A percentile compares a stretch with the other conserved stretches of the same genome.
Evolutionary conservation across 37 sponge, comb jelly and placozoan species (phyloP).

Genomic region (Diacarnus erythraeanus): DNA sequence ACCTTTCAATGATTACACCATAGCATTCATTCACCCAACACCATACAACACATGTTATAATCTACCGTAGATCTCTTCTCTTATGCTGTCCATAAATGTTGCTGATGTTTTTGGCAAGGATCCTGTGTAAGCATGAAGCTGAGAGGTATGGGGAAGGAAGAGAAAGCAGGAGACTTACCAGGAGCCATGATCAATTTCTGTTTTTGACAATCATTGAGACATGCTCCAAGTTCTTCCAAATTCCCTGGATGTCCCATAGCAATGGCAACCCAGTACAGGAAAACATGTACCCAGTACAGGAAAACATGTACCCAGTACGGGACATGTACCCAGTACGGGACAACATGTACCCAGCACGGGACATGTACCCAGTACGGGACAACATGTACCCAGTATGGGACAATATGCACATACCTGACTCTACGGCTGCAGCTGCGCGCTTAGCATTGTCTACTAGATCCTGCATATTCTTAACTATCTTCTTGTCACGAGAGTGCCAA

Average conservation of each 20-base stretch:
- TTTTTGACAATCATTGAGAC: conserved; percentile 36
- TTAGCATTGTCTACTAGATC: conserved; percentile 55
- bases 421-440: conserved; percentile 45
- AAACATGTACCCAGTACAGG: too few species aligned
- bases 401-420: too few species aligned
- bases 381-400: too few species aligned
- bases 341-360: too few species aligned
- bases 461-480: conserved; percentile 60
- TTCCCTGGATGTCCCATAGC: conserved; percentile 45
- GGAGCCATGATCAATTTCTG: conserved; percentile 88
- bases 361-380: too few species aligned
- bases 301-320: too few species aligned
- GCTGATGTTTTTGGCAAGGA: conserved; percentile 19
- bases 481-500: conserved; percentile 73
- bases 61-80: conserved; percentile 24
- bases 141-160: not conserved
- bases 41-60: not conserved
- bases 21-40: not conserved
- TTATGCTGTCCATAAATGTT: conserved; percentile 8
- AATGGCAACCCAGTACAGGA: too few species aligned
- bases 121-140: conserved; percentile 10
- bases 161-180: conserved; percentile 17
- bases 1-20: conserved; percentile 29
- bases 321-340: too few species aligned
- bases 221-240: conserved; percentile 57